phyloP scores from a whole-genome alignment of 2,797 vertebrate genomes.

The Serranus cabrilla region DNA sequence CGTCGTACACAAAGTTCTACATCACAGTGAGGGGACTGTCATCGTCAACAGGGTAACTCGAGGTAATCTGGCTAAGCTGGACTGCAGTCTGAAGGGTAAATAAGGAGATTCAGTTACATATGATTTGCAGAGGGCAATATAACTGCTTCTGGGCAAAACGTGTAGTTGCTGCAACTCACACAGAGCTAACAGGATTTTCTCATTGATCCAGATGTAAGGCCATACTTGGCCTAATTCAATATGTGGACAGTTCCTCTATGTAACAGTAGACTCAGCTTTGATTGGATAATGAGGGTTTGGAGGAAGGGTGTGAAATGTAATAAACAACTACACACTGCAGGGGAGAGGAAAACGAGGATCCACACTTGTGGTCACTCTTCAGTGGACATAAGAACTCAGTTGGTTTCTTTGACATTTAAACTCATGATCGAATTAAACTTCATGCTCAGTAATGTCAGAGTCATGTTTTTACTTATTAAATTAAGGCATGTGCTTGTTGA shows the following conservation, averaged over 20 bases:
- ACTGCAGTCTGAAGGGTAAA: constrained; percentile 55
- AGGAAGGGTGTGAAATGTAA: constrained; percentile 35
- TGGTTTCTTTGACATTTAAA: constrained; percentile 16
- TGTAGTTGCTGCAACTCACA: constrained; percentile 27
- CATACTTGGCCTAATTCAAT: constrained; percentile 54
- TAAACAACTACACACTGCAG: constrained; percentile 34
- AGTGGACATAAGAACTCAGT: constrained; percentile 1
- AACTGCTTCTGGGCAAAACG: constrained; percentile 46
- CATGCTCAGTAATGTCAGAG: constrained; percentile 5
- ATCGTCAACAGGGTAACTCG: constrained; percentile 27
- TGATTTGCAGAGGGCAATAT: constrained; percentile 52
- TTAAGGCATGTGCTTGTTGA: not conserved
- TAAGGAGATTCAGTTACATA: constrained; percentile 64
- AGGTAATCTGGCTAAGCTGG: constrained; percentile 47
- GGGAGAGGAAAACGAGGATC: constrained; percentile 13
- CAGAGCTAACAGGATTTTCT: constrained; percentile 43
- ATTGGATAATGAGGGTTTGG: constrained; percentile 41
- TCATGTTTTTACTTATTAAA: not conserved
- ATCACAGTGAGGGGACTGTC: constrained; percentile 27
- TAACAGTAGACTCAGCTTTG: constrained; percentile 46
- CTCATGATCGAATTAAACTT: not conserved
- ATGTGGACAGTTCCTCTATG: constrained; percentile 42
- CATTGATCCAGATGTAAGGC: constrained; percentile 48
- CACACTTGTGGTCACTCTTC: not conserved
- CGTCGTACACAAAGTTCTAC: constrained; percentile 32